Evolutionary conservation across 2,888 invertebrate genomes (phyloP), one percentile per base, ranked within the genome.

Genomic region (Xanthorhoe designata): DNA sequence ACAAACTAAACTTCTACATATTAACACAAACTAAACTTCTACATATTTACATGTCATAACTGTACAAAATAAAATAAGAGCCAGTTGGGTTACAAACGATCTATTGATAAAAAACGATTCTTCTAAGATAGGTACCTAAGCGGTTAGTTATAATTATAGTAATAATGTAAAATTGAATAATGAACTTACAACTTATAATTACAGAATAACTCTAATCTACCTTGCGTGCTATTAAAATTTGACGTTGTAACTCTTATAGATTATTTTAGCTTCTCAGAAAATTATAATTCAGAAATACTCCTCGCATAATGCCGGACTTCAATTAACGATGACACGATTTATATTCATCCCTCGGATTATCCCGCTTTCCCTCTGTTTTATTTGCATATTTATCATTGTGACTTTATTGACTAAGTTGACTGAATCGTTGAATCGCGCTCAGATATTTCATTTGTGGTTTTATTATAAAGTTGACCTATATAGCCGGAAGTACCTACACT

Each of bases 331-430:
- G 80, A 78, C 79, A 77, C 81, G 71, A 85, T 87, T 84, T 85
- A 86, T 86, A 87, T 87, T 87, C 84, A 87, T 84, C 80, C 77
- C 75, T 75, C 76, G 81, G 82, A 83, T 82, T 80, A 82, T 78
- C 77, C 79, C 75, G 80, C 79, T 78, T 76, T 75, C 76, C 74
- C 74, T 75, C 57, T 78, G 77, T 82, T 82, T 80, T 82, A 83
- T 84, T 84, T 81, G 78, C 79, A 82, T 80, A 78, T 82, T 82
- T 81, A 79, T 82, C 78, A 80, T 75, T 77, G 74, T 75, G 77
- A 79, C 77, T 82, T 79, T 78, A 80, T 80, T 79, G 77, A 73
- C 73, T 76, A 51, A 72, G 76, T 73, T 68, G 71, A 72, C 69
- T 70, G 77, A 75, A 78, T 78, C 75, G 54, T 73, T 73, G 71